Evolutionary conservation across 1,140 invertebrate genomes (phyloP).

Genomic region (Drosophila sp.): DNA sequence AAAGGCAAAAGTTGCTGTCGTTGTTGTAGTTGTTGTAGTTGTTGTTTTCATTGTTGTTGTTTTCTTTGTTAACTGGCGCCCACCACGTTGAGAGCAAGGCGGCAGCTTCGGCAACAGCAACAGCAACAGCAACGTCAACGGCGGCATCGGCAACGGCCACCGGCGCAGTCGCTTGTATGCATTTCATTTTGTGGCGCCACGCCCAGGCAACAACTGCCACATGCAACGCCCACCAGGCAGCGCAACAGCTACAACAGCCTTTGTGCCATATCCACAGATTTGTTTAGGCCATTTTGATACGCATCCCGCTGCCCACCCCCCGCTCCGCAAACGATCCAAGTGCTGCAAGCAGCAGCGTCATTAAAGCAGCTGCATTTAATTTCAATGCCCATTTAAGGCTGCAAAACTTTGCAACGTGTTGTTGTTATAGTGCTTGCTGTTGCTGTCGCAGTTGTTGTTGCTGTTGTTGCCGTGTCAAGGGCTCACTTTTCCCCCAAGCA

Average conservation of each 20-base stretch:
- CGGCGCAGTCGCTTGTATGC: slow-evolving; percentile 56
- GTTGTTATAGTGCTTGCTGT: slow-evolving; percentile 20
- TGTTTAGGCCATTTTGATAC: slow-evolving; percentile 65
- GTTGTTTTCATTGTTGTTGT: slow-evolving; percentile 39
- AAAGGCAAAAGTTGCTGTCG: slow-evolving; percentile 64
- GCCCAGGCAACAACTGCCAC: slow-evolving; percentile 63
- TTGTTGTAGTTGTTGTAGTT: slow-evolving; percentile 38
- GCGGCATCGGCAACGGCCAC: slow-evolving; percentile 47
- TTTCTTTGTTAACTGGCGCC: slow-evolving; percentile 66
- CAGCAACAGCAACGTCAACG: background rate
- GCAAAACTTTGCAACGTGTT: slow-evolving; percentile 39
- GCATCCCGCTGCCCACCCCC: slow-evolving; percentile 20
- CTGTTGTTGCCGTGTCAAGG: slow-evolving; percentile 41
- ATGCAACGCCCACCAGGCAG: slow-evolving; percentile 54
- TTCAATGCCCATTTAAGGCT: slow-evolving; percentile 80
- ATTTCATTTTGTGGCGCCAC: slow-evolving; percentile 69
- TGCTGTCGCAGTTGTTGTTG: slow-evolving; percentile 25
- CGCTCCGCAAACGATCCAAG: background rate
- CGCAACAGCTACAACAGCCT: slow-evolving; percentile 21
- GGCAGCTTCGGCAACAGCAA: slow-evolving; percentile 4
- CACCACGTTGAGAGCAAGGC: slow-evolving; percentile 55
- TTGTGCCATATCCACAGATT: slow-evolving; percentile 73
- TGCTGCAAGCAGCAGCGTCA: slow-evolving; percentile 55
- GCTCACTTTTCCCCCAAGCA: slow-evolving; percentile 49
- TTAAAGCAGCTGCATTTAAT: slow-evolving; percentile 83